Base-by-base conservation (phyloP, 1,140 invertebrate species). In the Cotesia chilonis region DNA sequence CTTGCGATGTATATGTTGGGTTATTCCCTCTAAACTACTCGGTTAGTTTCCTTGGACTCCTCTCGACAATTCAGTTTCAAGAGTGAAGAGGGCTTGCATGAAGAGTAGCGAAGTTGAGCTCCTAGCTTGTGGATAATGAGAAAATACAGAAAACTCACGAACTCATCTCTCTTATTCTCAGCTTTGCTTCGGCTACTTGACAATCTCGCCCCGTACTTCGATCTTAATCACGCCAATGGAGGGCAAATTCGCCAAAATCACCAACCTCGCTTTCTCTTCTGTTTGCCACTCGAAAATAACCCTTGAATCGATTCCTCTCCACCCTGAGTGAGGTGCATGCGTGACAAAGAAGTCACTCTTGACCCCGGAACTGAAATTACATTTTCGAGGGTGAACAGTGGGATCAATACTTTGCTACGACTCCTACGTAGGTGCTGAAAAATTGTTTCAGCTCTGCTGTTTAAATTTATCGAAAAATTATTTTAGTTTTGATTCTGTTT, bases 141-240 rank as follows among this genome's bases (percentile, higher is more conserved):
- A 78, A 79, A 79, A 79, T 78, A 72, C 75, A 78, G 74, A 71
- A 78, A 78, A 72, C 71, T 47, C 41, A 6, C 41, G 6, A 28
- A 9, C 41, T 47, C 41, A 47, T 28, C 38, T 64, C 52, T 68
- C 36, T 55, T 38, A 14, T 65, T 47, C 61, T 51, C 60, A 37
- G 41, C 57, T 51, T 17, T 10, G 14, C 55, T 28, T 14, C 61
- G 10, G 28, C 28, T 47, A 7, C 12, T 14, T 28, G 35, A n/a
- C 12, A 6, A 38, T 37, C 5, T 38, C n/a, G 10, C 38, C n/a
- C 41, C 47, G 55, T 57, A 35, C 60, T 71, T 71, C 71, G 64
- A 75, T 77, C 72, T 77, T 74, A 77, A 77, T 77, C 76, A 77
- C 67, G 68, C 69, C 74, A 74, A 77, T 77, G 67, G 68, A 71